Conservation (phyloP, 2,888 invertebrate genomes). For the Leptopterna dolabrata region DNA sequence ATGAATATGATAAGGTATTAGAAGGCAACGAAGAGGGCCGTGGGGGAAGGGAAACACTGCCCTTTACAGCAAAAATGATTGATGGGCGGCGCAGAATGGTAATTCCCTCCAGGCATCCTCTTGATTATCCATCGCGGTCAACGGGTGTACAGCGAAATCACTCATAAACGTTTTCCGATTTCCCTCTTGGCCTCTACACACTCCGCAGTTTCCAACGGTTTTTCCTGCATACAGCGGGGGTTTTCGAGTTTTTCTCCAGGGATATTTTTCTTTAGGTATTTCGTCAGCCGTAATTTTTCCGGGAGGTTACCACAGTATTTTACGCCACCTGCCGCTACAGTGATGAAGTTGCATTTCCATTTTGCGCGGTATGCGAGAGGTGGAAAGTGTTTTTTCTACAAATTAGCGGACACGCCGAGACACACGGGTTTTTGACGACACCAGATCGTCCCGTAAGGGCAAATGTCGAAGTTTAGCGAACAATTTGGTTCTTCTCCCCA, state of each 20-base stretch:
- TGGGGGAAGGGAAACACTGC: not conserved
- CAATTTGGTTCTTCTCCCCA: no score
- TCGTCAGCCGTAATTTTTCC: not conserved
- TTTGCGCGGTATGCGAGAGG: not conserved
- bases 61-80: not conserved
- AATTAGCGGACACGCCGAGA: no score
- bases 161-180: slow-evolving; percentile 23
- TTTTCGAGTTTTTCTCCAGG: not conserved
- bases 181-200: not conserved
- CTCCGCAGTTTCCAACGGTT: not conserved
- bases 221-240: not conserved
- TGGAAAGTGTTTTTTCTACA: not conserved
- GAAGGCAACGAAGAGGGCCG: slow-evolving; percentile 3
- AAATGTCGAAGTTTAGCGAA: no score
- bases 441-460: no score
- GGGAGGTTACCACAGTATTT: not conserved
- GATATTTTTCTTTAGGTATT: not conserved
- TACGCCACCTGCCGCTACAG: not conserved
- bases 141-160: not conserved
- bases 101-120: not conserved
- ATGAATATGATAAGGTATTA: slow-evolving; percentile 24
- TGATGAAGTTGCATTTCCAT: not conserved
- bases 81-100: not conserved
- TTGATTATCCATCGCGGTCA: not conserved
- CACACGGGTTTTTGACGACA: no score